Conservation (phyloP, 2,888 invertebrate genomes). For the Acheta domesticus region DNA sequence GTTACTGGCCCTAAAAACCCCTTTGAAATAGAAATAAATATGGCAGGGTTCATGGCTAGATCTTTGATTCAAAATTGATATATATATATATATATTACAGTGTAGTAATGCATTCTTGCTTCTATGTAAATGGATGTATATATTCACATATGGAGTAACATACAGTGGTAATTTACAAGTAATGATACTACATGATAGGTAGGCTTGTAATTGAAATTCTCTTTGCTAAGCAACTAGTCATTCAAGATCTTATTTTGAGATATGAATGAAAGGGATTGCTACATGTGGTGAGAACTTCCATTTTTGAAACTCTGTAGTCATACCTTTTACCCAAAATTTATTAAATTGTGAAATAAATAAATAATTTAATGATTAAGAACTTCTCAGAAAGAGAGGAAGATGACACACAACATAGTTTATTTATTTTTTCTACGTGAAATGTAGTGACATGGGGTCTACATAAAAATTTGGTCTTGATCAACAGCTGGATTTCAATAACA, state of each 20-base stretch:
- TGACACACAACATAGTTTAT: too few species aligned
- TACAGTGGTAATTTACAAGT: constrained; percentile 23
- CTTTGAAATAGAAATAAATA: constrained; percentile 20
- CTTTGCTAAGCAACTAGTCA: constrained; percentile 18
- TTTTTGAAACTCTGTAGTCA: background rate
- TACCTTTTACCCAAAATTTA: background rate
- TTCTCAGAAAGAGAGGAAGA: too few species aligned
- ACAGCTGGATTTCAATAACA: too few species aligned
- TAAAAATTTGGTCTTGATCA: too few species aligned
- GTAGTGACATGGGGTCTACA: too few species aligned
- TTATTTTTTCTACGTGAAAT: too few species aligned
- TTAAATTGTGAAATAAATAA: background rate
- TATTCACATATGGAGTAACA: constrained; percentile 11
- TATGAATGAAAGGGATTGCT: background rate
- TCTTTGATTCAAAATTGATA: background rate
- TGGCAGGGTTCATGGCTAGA: constrained; percentile 23
- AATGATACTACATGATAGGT: constrained; percentile 24
- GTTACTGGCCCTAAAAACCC: constrained; percentile 23
- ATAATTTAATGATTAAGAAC: background rate
- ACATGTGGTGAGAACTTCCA: background rate
- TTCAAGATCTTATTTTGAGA: background rate
- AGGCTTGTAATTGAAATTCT: background rate
- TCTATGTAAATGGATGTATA: constrained; percentile 1
- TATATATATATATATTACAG: background rate
- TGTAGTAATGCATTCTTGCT: background rate